phyloP scores from a whole-genome alignment of 1,140 invertebrate species.

The Mactra quadrangularis region DNA sequence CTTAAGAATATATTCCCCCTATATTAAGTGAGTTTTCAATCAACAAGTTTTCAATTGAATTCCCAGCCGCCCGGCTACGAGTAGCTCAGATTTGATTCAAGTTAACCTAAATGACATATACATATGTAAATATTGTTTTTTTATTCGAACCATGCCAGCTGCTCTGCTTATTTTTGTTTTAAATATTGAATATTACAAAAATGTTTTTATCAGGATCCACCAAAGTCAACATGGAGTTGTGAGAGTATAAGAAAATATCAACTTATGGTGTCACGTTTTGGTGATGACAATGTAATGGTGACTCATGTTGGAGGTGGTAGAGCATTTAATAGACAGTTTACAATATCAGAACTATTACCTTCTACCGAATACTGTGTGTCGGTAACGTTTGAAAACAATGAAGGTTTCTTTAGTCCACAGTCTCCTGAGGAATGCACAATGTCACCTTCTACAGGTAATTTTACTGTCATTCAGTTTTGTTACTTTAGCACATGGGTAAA shows the following conservation, averaged over 20 bases:
- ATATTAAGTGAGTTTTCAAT: no score
- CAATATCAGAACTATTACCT: conserved; percentile 67
- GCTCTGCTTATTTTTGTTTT: no score
- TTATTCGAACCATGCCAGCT: no score
- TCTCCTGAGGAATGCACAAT: conserved; percentile 68
- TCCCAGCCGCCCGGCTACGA: no score
- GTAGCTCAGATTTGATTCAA: no score
- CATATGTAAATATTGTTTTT: no score
- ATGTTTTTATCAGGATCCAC: conserved; percentile 51
- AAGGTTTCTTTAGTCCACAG: conserved; percentile 63
- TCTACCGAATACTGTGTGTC: conserved; percentile 71
- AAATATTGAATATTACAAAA: no score
- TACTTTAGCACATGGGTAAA: no score
- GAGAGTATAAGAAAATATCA: conserved; percentile 54
- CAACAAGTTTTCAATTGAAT: no score
- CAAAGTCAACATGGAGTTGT: conserved; percentile 41
- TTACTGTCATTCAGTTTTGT: no score
- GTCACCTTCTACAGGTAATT: conserved; percentile 72
- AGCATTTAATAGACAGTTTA: conserved; percentile 39
- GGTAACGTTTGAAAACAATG: conserved; percentile 67
- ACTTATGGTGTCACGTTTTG: conserved; percentile 27
- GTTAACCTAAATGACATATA: no score
- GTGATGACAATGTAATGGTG: conserved; percentile 36
- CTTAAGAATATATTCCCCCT: no score
- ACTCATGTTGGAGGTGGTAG: conserved; percentile 57